Evolutionary conservation across 2,113 vertebrate species (phyloP), one percentile per base, ranked within the genome.

Genomic region (Boulengeromyrus knoepffleri): DNA sequence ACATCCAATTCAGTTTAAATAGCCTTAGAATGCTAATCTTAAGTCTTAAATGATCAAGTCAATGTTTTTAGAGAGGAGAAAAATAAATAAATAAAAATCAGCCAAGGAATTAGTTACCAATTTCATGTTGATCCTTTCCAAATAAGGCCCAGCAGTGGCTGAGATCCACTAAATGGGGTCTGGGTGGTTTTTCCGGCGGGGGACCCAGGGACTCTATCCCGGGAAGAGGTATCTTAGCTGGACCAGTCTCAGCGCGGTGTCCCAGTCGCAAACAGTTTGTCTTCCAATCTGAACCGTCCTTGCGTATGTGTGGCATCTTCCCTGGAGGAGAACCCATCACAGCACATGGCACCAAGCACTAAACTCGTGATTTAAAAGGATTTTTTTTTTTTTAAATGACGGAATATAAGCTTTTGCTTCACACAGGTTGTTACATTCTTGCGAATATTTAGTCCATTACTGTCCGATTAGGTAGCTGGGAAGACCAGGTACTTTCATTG

Each of bases 141-240:
- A 91, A 86, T 50, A 52, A 42, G n/a, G 49, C 88, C n/a, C 24
- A 85, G 89, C 93, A 94, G 58, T 31, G 4, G 42, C 91, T 62
- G 46, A 96, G 93, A 88, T 95, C 91, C 88, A 95, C 90, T 0
- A 31, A 66, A 0, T 90, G 92, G n/a, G 94, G 96, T 74, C 93
- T 96, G 0, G 62, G 46, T 0, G 96, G 96, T 91, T 97, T 97
- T 46, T 80, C 36, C 70, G 96, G 97, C 83, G 96, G 91, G 5
- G 92, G 91, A 56, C 93, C 95, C 86, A 95, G 93, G 56, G 89
- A 92, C 13, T 88, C 36, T 5, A 66, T 10, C 15, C 95, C 88
- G 83, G 95, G 95, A 47, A 96, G 93, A 53, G 90, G 46, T 91
- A 93, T 96, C 2, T 87, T 96, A 53, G 95, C 95, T 46, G 91